Percentiles rank a stretch among this genome's conserved stretches.
Evolutionary conservation across 2,888 invertebrate species (phyloP).

Genomic region (Spisula subtruncata): DNA sequence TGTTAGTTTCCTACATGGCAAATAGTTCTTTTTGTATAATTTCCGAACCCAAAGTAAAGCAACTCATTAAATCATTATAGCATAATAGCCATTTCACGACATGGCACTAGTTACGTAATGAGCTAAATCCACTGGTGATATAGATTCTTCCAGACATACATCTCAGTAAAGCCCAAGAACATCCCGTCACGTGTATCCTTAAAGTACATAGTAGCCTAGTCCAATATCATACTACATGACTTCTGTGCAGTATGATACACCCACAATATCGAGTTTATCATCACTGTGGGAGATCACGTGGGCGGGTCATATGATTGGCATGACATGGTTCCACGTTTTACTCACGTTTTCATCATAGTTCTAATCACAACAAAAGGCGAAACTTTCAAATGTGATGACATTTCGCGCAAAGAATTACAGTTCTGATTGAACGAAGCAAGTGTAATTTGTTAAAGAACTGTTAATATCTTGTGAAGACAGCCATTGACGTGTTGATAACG

Average conservation of each 20-base stretch:
- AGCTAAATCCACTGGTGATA: background rate
- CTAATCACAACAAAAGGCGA: slow-evolving; percentile 58
- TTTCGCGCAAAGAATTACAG: slow-evolving; percentile 59
- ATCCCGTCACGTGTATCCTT: background rate
- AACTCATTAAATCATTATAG: background rate
- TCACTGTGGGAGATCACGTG: background rate
- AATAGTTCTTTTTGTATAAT: too few relatives aligned
- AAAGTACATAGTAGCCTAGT: background rate
- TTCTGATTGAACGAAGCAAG: slow-evolving; percentile 70
- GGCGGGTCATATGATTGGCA: background rate
- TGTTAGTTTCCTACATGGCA: too few relatives aligned
- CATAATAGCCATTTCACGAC: background rate
- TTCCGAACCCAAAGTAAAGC: background rate
- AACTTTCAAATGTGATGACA: slow-evolving; percentile 63
- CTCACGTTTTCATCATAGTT: slow-evolving; percentile 52
- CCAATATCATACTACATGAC: background rate
- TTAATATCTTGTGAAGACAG: slow-evolving; percentile 61
- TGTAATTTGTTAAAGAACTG: slow-evolving; percentile 73
- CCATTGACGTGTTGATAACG: slow-evolving; percentile 47
- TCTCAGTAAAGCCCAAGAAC: background rate
- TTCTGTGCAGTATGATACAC: background rate
- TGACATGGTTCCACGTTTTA: slow-evolving; percentile 21
- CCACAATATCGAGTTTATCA: background rate
- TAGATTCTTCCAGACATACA: background rate
- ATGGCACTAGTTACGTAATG: background rate